phyloP scores from a whole-genome alignment of 2,797 vertebrate genomes.

The Phalanger gymnotis region DNA sequence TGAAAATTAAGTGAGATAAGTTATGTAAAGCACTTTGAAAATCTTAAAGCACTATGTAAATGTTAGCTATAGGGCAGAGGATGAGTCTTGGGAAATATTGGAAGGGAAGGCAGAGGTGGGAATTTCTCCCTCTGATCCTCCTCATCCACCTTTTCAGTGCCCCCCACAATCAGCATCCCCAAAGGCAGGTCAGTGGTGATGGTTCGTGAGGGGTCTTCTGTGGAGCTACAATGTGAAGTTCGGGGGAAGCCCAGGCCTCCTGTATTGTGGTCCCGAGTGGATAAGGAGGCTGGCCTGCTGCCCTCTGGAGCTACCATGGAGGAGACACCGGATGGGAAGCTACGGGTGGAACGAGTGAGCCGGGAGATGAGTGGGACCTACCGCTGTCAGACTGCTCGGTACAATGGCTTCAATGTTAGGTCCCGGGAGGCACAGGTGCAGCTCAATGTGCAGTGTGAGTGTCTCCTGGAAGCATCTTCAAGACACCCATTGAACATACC shows the following conservation, averaged over 20 bases:
- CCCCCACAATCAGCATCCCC: constrained; percentile 92
- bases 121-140: background rate
- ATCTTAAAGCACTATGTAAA: background rate
- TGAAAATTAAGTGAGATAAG: background rate
- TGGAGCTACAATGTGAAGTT: constrained; percentile 93
- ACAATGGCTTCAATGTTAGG: constrained; percentile 98
- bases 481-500: background rate
- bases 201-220: constrained; percentile 90
- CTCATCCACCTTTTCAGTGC: constrained; percentile 83
- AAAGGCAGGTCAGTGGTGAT: constrained; percentile 89
- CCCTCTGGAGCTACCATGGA: constrained; percentile 87
- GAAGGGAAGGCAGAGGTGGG: background rate
- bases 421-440: constrained; percentile 93
- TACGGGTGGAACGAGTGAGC: constrained; percentile 90
- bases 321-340: constrained; percentile 92
- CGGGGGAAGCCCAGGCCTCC: constrained; percentile 96
- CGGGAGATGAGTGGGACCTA: constrained; percentile 94
- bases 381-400: constrained; percentile 96
- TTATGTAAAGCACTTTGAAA: background rate
- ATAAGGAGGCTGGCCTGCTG: constrained; percentile 92
- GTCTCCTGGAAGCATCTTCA: constrained; percentile 8
- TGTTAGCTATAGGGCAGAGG: background rate
- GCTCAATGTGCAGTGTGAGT: constrained; percentile 98
- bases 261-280: constrained; percentile 93
- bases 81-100: background rate